Evolutionary conservation across 1,140 invertebrate species (phyloP).

Genomic region (Listronotus bonariensis): DNA sequence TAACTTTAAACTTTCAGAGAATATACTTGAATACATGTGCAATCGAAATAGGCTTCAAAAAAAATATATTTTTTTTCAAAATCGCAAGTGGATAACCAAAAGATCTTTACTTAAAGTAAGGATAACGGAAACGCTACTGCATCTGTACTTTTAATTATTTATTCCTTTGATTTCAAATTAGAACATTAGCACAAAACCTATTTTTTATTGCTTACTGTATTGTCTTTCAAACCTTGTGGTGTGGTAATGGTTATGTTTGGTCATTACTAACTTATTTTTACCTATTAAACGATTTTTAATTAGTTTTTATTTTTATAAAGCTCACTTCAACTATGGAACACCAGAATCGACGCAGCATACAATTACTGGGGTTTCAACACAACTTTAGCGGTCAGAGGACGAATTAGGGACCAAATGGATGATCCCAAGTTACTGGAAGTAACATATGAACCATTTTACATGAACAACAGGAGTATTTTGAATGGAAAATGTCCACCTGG

Average conservation of each 20-base stretch:
- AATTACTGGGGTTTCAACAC: conserved; percentile 99
- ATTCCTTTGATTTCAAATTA: too few relatives aligned
- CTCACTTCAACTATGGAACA: conserved; percentile 78
- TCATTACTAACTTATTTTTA: background rate
- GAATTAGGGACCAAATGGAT: conserved; percentile 87
- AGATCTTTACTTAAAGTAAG: background rate
- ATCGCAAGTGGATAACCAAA: too few relatives aligned
- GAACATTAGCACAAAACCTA: too few relatives aligned
- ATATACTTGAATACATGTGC: too few relatives aligned
- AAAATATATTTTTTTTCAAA: too few relatives aligned
- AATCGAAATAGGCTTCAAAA: too few relatives aligned
- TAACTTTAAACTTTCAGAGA: too few relatives aligned
- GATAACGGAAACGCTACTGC: background rate
- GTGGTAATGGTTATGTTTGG: too few relatives aligned
- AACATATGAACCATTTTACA: conserved; percentile 82
- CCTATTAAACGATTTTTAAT: background rate
- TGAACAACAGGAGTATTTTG: conserved; percentile 82
- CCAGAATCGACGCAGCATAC: conserved; percentile 85
- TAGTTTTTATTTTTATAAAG: conserved; percentile 54
- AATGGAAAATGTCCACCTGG: conserved; percentile 93
- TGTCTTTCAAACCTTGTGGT: background rate
- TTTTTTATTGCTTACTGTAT: background rate
- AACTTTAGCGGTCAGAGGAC: conserved; percentile 82
- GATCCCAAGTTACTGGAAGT: conserved; percentile 85
- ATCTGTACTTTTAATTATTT: too few relatives aligned